Percentiles rank a stretch among this genome's conserved stretches.
Conservation (phyloP, 1,140 invertebrate genomes). For the Achatina immaculata region DNA sequence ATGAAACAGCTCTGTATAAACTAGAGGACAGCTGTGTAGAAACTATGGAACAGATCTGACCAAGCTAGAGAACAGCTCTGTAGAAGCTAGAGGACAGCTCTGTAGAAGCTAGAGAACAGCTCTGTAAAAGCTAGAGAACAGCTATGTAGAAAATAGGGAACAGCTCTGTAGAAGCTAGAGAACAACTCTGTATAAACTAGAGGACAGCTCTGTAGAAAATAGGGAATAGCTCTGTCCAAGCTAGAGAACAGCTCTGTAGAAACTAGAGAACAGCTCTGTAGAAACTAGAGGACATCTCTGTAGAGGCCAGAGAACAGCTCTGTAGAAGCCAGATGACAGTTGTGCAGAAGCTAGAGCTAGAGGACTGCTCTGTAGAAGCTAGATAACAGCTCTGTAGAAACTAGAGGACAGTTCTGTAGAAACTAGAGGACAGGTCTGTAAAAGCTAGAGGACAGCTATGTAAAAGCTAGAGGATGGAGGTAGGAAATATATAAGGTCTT, state of each 20-base stretch:
- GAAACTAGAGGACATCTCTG: background rate
- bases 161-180: background rate
- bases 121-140: background rate
- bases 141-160: background rate
- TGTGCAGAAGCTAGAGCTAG: background rate
- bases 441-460: too few relatives aligned
- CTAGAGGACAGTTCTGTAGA: too few relatives aligned
- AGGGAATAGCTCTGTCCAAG: background rate
- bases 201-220: background rate
- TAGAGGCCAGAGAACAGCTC: background rate
- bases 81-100: background rate
- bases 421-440: too few relatives aligned
- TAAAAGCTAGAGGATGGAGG: background rate
- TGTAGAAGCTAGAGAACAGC: background rate
- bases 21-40: background rate
- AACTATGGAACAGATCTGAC: background rate
- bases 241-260: background rate
- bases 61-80: background rate
- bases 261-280: background rate
- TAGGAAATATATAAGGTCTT: too few relatives aligned
- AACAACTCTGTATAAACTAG: background rate
- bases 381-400: too few relatives aligned
- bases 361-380: too few relatives aligned
- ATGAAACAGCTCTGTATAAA: background rate
- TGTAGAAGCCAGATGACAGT: background rate